Conservation (phyloP, 92 coral and sea anemone species). For the Porites rus region DNA sequence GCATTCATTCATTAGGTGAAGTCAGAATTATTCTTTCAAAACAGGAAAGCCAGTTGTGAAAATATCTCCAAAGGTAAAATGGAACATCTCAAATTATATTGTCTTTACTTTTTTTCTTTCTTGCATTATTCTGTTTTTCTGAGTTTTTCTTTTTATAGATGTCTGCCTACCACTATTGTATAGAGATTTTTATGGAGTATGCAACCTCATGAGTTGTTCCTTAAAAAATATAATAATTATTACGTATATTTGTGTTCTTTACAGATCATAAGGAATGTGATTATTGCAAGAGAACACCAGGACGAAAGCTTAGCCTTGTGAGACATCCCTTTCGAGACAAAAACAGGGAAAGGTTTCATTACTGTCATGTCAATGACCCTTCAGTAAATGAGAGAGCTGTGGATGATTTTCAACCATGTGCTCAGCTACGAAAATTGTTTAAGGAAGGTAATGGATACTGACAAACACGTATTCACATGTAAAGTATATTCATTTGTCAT, state of each 20-base stretch:
- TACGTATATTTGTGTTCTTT: background rate
- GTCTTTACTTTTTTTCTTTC: background rate
- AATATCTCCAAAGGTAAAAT: background rate
- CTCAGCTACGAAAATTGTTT: conserved; percentile 32
- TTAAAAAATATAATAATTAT: background rate
- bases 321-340: conserved; percentile 45
- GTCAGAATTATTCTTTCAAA: too few relatives aligned
- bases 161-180: background rate
- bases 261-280: conserved; percentile 6
- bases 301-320: conserved; percentile 31
- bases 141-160: background rate
- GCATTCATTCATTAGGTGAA: too few relatives aligned
- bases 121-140: background rate
- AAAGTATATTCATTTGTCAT: background rate
- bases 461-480: conserved; percentile 6
- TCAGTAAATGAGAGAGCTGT: conserved; percentile 24
- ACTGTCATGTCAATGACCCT: conserved; percentile 22
- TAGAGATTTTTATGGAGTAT: background rate
- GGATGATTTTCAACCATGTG: conserved; percentile 44
- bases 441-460: conserved; percentile 37
- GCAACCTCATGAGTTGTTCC: background rate
- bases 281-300: conserved; percentile 5
- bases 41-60: conserved; percentile 16
- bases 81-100: background rate
- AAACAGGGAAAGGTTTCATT: conserved; percentile 32